Base-by-base conservation (phyloP, 2,888 invertebrate species). In the Noctua fimbriata region DNA sequence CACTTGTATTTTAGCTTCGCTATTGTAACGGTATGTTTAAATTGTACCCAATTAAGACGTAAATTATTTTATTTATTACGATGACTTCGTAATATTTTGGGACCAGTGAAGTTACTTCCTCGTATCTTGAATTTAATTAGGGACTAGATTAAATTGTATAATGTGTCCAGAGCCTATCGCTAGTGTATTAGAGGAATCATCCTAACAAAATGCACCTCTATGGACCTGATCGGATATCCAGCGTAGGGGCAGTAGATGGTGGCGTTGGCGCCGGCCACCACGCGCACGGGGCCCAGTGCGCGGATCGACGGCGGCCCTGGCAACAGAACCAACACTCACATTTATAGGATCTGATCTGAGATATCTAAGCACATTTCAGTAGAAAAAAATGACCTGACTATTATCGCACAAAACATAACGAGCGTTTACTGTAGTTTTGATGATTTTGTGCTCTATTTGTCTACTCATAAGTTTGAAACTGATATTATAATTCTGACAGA, bases 161-260 rank as follows among this genome's bases (percentile, higher is more conserved):
- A 49, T 55, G 66, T 81, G 73, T 76, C 60, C 70, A 76, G 47
- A 73, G 73, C 49, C 41, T 79, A 77, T 58, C 52, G 49, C 36
- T 81, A 82, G 83, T 84, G 89, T 91, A 90, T 87, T 85, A 91
- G 88, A 92, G 93, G 92, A 93, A 94, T 94, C 90, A 93, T 93
- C 93, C 92, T 94, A 94, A 91, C 92, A 89, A 92, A 94, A 96
- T 96, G 96, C 96, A 96, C 96, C 96, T 96, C 94, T 95, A 96
- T 95, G 93, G 95, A 97, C 92, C 97, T 97, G 94, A 99, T 98
- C 89, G 99, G 98, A 97, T 98, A 98, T 91, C 99, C 99, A 78
- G 98, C 98, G 95, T 98, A 98, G 91, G 98, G 98, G 96, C 99
- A 99, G 92, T 97, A 97, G 89, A 99, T 97, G 86, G 97, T 97